phyloP scores from a whole-genome alignment of 2,113 vertebrate species.

The Coturnix japonica region DNA sequence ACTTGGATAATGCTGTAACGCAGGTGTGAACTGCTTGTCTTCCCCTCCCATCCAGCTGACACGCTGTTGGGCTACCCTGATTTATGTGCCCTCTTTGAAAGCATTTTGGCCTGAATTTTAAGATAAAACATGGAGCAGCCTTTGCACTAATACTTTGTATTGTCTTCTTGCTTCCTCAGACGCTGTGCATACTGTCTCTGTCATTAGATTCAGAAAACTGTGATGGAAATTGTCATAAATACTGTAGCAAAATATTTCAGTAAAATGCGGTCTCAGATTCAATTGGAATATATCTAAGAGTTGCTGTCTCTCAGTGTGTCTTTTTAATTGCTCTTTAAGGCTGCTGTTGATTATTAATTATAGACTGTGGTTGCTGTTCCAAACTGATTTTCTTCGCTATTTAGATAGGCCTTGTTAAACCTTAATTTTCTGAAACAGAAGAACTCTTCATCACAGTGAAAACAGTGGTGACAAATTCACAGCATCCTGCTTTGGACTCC shows the following conservation, averaged over 20 bases:
- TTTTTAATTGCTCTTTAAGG: too few species aligned
- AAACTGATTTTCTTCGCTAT: neutral
- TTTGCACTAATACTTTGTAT: neutral
- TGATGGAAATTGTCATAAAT: neutral
- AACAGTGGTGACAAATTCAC: neutral
- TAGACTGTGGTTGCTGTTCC: neutral
- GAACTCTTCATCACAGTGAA: neutral
- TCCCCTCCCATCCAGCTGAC: neutral
- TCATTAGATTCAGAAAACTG: neutral
- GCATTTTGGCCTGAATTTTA: neutral
- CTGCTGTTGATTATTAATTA: neutral
- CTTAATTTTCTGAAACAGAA: neutral
- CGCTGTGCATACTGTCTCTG: neutral
- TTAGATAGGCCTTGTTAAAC: neutral
- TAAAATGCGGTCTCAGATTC: neutral
- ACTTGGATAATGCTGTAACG: neutral
- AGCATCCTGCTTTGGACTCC: neutral
- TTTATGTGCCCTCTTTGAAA: neutral
- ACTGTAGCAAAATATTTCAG: neutral
- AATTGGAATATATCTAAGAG: neutral
- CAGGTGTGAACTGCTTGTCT: neutral
- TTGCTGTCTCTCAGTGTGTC: too few species aligned
- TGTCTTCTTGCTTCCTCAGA: neutral
- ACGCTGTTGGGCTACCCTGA: neutral
- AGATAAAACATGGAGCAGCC: neutral